phyloP scores from a whole-genome alignment of 2,113 vertebrate genomes.

The Carassius auratus region DNA sequence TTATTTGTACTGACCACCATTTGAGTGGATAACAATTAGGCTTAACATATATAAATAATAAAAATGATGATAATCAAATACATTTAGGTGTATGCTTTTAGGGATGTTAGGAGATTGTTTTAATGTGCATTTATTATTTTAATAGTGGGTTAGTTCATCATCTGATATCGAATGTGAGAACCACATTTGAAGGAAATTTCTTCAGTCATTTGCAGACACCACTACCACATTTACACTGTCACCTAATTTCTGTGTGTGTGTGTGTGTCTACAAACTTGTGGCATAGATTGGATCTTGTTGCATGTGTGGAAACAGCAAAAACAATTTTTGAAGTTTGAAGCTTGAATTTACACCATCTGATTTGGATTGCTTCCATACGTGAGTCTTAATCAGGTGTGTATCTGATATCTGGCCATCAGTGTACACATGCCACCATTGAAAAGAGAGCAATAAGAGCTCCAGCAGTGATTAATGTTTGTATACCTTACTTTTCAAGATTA shows the following conservation, averaged over 20 bases:
- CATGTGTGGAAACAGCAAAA: neutral
- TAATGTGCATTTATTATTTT: neutral
- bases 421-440: neutral
- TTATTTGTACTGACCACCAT: neutral
- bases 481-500: neutral
- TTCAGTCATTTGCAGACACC: neutral
- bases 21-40: neutral
- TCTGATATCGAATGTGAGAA: neutral
- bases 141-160: neutral
- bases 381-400: neutral
- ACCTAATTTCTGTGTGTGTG: neutral
- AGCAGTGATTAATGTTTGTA: too few species aligned
- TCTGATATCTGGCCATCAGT: neutral
- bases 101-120: neutral
- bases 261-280: neutral
- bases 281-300: neutral
- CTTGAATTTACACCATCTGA: neutral
- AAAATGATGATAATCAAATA: neutral
- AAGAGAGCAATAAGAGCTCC: neutral
- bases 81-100: neutral
- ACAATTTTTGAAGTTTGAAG: neutral
- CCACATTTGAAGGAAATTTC: neutral
- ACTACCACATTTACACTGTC: neutral
- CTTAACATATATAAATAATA: neutral
- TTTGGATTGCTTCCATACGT: neutral